Conservation (phyloP, 2,113 vertebrate genomes). For the Sminthopsis crassicaudata region DNA sequence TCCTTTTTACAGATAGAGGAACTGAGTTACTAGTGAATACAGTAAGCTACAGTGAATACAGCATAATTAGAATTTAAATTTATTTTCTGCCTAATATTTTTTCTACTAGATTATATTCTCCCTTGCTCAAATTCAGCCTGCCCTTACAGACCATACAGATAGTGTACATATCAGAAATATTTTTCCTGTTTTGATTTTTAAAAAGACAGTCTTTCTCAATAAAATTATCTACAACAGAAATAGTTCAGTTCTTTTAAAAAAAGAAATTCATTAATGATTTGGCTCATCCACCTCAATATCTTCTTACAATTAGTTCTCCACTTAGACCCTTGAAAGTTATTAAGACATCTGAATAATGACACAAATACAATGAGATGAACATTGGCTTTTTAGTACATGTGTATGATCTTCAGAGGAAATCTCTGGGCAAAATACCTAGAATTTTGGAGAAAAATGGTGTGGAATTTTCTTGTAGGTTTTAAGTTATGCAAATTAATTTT, state of each 20-base stretch:
- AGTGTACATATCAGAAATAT: not conserved
- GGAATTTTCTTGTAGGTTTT: slow-evolving; percentile 38
- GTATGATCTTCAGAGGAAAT: not conserved
- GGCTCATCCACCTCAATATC: not conserved
- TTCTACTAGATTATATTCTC: not conserved
- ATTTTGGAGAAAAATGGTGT: not conserved
- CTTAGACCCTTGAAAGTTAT: not conserved
- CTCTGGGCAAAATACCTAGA: not conserved
- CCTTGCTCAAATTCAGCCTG: not conserved
- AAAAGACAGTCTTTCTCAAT: not conserved
- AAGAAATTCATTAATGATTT: not conserved
- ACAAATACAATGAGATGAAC: slow-evolving; percentile 12
- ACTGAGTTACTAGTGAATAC: not conserved
- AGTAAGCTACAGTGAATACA: not conserved
- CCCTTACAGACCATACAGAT: slow-evolving; percentile 6
- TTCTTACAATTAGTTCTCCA: not conserved
- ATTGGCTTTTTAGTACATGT: not conserved
- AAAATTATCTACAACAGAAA: not conserved
- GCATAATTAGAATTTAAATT: not conserved
- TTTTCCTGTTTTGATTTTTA: slow-evolving; percentile 20
- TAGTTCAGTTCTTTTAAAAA: not conserved
- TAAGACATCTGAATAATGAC: slow-evolving; percentile 33
- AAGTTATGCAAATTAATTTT: slow-evolving; percentile 6
- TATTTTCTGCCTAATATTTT: not conserved
- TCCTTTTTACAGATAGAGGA: not conserved